Percentiles rank a stretch among this genome's conserved stretches.
Evolutionary conservation across 1,140 invertebrate genomes (phyloP).

Genomic region (Listronotus oregonensis): DNA sequence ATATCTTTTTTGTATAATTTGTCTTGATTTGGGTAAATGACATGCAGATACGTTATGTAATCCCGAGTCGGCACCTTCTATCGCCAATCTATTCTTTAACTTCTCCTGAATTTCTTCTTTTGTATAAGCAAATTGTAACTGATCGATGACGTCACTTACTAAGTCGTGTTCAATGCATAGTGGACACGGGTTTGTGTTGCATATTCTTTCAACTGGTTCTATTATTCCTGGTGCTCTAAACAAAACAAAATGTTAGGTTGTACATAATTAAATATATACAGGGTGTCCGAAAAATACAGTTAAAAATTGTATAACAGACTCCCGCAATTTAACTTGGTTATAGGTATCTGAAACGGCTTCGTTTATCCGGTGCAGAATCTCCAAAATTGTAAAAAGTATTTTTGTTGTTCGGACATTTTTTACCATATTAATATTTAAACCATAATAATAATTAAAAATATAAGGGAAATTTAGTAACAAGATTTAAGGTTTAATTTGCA

Average conservation of each 20-base stretch:
- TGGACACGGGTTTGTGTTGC: constrained; percentile 47
- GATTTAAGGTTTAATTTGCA: too few species aligned
- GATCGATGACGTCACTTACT: constrained; percentile 59
- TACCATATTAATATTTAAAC: too few species aligned
- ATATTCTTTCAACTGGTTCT: constrained; percentile 43
- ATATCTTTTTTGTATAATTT: constrained; percentile 61
- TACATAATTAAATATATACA: background rate
- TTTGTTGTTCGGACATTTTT: too few species aligned
- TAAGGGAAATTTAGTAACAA: too few species aligned
- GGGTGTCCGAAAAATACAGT: too few species aligned
- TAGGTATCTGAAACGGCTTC: too few species aligned
- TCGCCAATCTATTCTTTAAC: constrained; percentile 49
- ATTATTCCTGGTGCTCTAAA: constrained; percentile 23
- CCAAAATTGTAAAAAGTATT: too few species aligned
- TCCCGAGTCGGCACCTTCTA: constrained; percentile 55
- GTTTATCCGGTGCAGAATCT: too few species aligned
- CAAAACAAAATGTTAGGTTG: too few species aligned
- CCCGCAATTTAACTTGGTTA: too few species aligned
- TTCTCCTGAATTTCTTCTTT: constrained; percentile 55
- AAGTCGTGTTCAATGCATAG: constrained; percentile 60
- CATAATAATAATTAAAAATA: too few species aligned
- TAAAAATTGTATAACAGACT: too few species aligned
- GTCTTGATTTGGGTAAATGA: constrained; percentile 60
- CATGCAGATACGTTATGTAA: constrained; percentile 63
- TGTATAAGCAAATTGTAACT: constrained; percentile 55